These are phyloP conservation scores for Ophioninae sp. DNA, from an alignment of 2,888 invertebrate species.

Conservation along the genomic window DNA sequence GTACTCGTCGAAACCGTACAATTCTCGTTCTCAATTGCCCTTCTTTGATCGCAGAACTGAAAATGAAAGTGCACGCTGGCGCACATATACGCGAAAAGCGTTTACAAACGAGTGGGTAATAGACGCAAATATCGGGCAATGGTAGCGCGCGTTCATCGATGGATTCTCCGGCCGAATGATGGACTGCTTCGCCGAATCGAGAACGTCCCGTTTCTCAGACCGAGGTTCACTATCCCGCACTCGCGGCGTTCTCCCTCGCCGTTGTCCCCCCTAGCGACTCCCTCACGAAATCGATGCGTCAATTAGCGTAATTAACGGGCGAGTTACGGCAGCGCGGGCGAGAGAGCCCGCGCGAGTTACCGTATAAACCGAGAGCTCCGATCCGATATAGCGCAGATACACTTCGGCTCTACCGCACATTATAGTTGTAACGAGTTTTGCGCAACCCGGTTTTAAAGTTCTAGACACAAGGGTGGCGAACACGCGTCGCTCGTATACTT, in stretches of 20 bases:
- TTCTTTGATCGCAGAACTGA: constrained; percentile 66
- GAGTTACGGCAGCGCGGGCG: constrained; percentile 63
- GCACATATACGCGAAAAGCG: constrained; percentile 26
- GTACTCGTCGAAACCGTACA: neutral
- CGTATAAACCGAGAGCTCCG: constrained; percentile 48
- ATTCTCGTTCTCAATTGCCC: constrained; percentile 61
- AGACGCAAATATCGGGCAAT: constrained; percentile 52
- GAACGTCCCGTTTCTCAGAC: constrained; percentile 63
- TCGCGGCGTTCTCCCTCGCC: constrained; percentile 19
- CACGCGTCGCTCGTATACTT: constrained; percentile 51
- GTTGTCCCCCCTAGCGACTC: constrained; percentile 6
- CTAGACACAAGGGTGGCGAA: constrained; percentile 60
- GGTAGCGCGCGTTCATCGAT: constrained; percentile 51
- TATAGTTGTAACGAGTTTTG: constrained; percentile 55
- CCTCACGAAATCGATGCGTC: constrained; percentile 68
- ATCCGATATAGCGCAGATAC: constrained; percentile 55
- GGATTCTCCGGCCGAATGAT: constrained; percentile 63
- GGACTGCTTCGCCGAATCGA: constrained; percentile 63
- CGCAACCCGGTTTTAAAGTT: constrained; percentile 60
- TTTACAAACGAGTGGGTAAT: constrained; percentile 33
- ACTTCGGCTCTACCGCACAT: constrained; percentile 16
- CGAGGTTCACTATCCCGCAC: constrained; percentile 53
- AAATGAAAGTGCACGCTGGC: constrained; percentile 65
- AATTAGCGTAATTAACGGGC: constrained; percentile 72
- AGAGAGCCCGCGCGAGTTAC: constrained; percentile 45